A percentile compares a stretch with the other conserved stretches of the same genome.
phyloP scores from a whole-genome alignment of 30 jellyfish, hydroid and myxozoan genomes.

The Catostylus mosaicus region DNA sequence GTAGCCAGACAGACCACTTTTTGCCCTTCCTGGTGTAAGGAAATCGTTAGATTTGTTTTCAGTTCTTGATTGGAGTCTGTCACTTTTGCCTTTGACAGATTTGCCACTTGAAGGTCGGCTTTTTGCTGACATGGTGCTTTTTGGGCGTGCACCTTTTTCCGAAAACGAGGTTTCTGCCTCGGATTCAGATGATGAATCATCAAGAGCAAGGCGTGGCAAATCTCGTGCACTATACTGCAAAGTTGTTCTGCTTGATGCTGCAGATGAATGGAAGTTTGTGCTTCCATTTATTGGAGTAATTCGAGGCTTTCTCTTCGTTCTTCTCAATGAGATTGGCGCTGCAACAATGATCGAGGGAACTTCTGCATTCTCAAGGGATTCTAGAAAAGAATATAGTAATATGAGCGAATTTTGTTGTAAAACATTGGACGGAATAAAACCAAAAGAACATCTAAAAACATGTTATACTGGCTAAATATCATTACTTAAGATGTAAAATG shows the following conservation, averaged over 20 bases:
- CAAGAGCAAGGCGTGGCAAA: slow-evolving; percentile 69
- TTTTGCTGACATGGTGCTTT: slow-evolving; percentile 17
- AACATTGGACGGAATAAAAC: not conserved
- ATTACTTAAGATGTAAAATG: too few relatives aligned
- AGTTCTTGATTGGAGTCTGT: not conserved
- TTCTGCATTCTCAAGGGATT: slow-evolving; percentile 28
- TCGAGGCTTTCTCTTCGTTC: slow-evolving; percentile 25
- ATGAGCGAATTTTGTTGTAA: not conserved
- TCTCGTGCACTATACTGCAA: slow-evolving; percentile 28
- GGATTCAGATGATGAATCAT: slow-evolving; percentile 49
- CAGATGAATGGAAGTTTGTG: slow-evolving; percentile 5
- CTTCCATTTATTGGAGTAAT: slow-evolving; percentile 13
- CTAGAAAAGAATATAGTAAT: not conserved
- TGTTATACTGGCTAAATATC: not conserved
- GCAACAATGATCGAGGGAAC: slow-evolving; percentile 33
- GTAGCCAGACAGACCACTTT: too few relatives aligned
- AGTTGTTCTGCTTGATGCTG: slow-evolving; percentile 28
- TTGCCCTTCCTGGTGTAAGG: not conserved
- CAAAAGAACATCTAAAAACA: not conserved
- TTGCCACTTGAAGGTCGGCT: not conserved
- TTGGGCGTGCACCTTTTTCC: slow-evolving; percentile 21
- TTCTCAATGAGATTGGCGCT: slow-evolving; percentile 25
- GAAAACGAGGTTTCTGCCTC: slow-evolving; percentile 67
- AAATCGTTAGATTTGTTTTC: not conserved
- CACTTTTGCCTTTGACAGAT: not conserved